Base-by-base conservation (phyloP, 2,888 invertebrate species). In the Fabriciana adippe region DNA sequence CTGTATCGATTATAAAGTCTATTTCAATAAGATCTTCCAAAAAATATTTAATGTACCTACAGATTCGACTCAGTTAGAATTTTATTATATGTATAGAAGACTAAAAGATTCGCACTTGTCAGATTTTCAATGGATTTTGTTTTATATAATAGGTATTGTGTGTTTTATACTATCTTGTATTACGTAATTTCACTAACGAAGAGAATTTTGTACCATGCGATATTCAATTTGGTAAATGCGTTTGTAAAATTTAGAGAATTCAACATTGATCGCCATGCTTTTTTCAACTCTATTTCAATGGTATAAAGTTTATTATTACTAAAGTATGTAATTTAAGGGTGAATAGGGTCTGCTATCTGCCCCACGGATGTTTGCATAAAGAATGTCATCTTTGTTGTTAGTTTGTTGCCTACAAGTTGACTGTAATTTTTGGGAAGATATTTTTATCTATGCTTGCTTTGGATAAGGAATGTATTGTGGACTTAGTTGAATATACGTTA, bases 371-470 rank as follows among this genome's bases (percentile, higher is more conserved):
- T 86, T 86, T 83, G 80, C 79, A 79, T 77, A 81, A 80, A 82
- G 84, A 86, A 86, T 81, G 84, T 81, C 85, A 84, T 87, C 85
- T 81, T 83, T 81, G 84, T 76, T 81, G 77, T 82, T 82, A 81
- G 85, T 86, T 84, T 74, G 76, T 79, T 41, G 51, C 35, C 80
- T 60, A 59, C 79, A 80, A 83, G 83, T 84, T 84, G 81, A 82
- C 84, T 83, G 82, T 83, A 81, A 83, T 85, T 87, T 85, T 41
- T 41, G 11, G 6, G 35, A 79, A 78, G 79, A 82, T 81, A 77
- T 47, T 55, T 55, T 55, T 64, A 16, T 31, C 15, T 59, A 4
- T 26, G 5, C 50, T 16, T n/a, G 16, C 14, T 50, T n/a, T 50
- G 15, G 50, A n/a, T 4, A 50, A n/a, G 16, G 50, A 50, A 50